Evolutionary conservation across 2,888 invertebrate species (phyloP).

Genomic region (Cosmia pyralina): DNA sequence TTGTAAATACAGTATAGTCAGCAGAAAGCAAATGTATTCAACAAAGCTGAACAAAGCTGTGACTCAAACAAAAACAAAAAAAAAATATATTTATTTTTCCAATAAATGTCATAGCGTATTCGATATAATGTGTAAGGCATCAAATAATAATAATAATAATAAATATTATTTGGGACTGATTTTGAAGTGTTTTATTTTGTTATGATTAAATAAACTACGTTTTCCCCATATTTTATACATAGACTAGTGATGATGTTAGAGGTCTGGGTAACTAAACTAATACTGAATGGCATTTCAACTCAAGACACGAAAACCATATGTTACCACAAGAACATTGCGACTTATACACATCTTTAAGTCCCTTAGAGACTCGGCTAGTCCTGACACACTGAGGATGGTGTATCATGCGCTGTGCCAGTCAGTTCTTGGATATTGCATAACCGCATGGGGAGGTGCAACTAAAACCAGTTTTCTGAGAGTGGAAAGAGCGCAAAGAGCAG

Average conservation of each 20-base stretch:
- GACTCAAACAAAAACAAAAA: conserved; percentile 73
- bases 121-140: conserved; percentile 76
- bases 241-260: not conserved
- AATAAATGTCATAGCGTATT: conserved; percentile 81
- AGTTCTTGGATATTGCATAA: too few species aligned
- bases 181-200: conserved; percentile 64
- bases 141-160: conserved; percentile 74
- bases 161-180: conserved; percentile 79
- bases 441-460: too few species aligned
- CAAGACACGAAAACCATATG: too few species aligned
- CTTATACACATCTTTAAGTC: too few species aligned
- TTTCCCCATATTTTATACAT: not conserved
- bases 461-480: too few species aligned
- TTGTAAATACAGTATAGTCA: conserved; percentile 66
- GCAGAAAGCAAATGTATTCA: conserved; percentile 67
- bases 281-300: not conserved
- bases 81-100: conserved; percentile 87
- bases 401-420: too few species aligned
- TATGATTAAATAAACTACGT: conserved; percentile 16
- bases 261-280: not conserved
- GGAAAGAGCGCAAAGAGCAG: too few species aligned
- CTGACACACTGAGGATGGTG: too few species aligned
- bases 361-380: too few species aligned
- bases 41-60: conserved; percentile 81
- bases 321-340: too few species aligned